These are phyloP conservation scores for Ctenoplectra terminalis DNA, from an alignment of 1,140 invertebrate species.

Conservation along the genomic window DNA sequence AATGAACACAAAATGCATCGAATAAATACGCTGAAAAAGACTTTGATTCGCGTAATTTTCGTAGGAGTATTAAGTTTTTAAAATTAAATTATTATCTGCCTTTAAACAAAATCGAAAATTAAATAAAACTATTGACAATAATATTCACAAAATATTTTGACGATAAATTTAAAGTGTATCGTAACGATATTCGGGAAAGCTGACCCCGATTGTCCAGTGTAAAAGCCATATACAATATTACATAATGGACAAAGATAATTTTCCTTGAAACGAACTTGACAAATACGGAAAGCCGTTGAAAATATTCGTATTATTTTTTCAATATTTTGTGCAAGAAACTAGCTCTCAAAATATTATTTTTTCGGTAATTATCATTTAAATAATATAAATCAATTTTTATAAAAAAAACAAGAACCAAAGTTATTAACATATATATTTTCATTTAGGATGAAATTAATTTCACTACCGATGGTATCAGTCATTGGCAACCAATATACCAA, in stretches of 20 bases:
- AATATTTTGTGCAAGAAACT: not conserved
- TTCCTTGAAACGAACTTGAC: not conserved
- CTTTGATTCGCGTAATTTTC: not conserved
- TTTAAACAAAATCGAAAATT: not conserved
- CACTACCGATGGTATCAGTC: not conserved
- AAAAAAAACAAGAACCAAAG: too few relatives aligned
- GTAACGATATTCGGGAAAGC: constrained; percentile 2
- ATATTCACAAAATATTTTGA: not conserved
- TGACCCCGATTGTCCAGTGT: not conserved
- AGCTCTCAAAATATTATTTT: not conserved
- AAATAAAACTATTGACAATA: too few relatives aligned
- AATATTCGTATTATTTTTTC: not conserved
- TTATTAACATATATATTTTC: too few relatives aligned
- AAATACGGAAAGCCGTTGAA: not conserved
- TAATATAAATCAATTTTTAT: too few relatives aligned
- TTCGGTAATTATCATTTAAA: too few relatives aligned
- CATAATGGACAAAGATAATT: not conserved
- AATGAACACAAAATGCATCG: too few relatives aligned
- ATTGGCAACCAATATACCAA: not conserved
- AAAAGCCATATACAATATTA: not conserved
- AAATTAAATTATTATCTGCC: not conserved
- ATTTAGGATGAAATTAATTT: not conserved
- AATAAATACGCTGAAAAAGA: rapidly evolving
- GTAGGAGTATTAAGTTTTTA: not conserved
- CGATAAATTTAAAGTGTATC: not conserved